Base-by-base conservation (phyloP, 2,797 vertebrate genomes). In the Tokudaia tokunoshimensis region DNA sequence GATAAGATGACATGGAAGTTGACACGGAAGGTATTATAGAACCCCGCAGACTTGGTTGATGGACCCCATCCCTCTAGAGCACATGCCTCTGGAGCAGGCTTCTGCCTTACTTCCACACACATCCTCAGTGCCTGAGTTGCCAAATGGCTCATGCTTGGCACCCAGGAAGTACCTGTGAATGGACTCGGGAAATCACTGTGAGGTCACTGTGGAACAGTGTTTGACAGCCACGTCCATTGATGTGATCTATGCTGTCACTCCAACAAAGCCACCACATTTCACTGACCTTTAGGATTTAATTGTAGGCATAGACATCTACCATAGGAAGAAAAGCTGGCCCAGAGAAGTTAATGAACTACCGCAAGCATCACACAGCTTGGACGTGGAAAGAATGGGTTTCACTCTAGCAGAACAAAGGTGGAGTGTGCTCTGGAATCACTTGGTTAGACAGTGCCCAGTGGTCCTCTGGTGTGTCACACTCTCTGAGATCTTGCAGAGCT, bases 401-500 rank as follows among this genome's bases (percentile, higher is more conserved):
- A 0, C 19, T 29, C 41, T 41, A 37, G 8, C 50, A 50, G 37
- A 70, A 31, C 3, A 0, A 34, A 50, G 47, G 15, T 1, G 11
- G 47, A 22, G 20, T 17, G 0, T 1, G 22, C 0, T 0, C 29
- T 55, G 1, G 1, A 1, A 29, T 29, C 17, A 3, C 72, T 29
- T 29, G 17, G 41, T 4, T 0, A 1, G 67, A 8, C 14, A 3
- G 14, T 9, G 19, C 1, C 57, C 19, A 5, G 57, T 10, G 59
- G n/a, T 19, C 1, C 10, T 0, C n/a, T 3, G 4, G 20, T 55
- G 1, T 12, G 22, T 10, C 55, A 2, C 6, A 0, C 15, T 12
- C 8, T 10, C 85, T 24, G 0, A 20, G 7, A 20, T 57, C 7
- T 44, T 41, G 24, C 2, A 0, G 1, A 1, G 10, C 12, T 9